A percentile compares a stretch with the other conserved stretches of the same genome.
These are phyloP conservation scores for Apodemus agrarius DNA, from an alignment of 2,797 vertebrate genomes.

Conservation along the genomic window DNA sequence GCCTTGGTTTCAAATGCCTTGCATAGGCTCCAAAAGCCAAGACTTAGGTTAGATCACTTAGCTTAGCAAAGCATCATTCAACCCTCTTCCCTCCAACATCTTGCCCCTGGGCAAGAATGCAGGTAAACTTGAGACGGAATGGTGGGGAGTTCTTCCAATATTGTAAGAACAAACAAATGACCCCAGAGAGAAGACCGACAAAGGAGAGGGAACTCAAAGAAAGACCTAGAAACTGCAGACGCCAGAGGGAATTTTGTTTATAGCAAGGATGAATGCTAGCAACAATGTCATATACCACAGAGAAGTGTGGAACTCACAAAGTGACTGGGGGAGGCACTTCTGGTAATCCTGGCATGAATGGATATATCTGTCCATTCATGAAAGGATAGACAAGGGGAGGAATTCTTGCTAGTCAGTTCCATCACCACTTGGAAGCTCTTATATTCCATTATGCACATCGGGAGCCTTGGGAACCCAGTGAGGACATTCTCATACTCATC, in stretches of 20 bases:
- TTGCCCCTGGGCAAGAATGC: not conserved
- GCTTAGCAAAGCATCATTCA: not conserved
- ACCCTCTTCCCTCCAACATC: not conserved
- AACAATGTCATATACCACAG: not conserved
- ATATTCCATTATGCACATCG: not conserved
- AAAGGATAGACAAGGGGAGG: not conserved
- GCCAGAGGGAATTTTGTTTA: not conserved
- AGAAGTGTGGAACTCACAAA: not conserved
- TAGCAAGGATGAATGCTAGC: fast-evolving
- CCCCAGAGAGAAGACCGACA: not conserved
- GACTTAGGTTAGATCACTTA: not conserved
- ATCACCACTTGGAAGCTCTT: not conserved
- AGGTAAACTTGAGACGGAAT: not conserved
- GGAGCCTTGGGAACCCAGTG: not conserved
- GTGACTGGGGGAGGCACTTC: fast-evolving
- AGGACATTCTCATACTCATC: not conserved
- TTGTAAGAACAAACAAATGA: not conserved
- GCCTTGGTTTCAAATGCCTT: not conserved
- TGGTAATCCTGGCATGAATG: not conserved
- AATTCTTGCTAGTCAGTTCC: not conserved
- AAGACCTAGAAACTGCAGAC: not conserved
- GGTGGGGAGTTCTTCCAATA: not conserved
- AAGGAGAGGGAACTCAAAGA: not conserved
- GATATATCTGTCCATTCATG: not conserved
- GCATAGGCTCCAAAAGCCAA: not conserved